A percentile compares a stretch with the other conserved stretches of the same genome.
These are phyloP conservation scores for Bradypodion pumilum DNA, from an alignment of 2,797 vertebrate species.

Conservation along the genomic window DNA sequence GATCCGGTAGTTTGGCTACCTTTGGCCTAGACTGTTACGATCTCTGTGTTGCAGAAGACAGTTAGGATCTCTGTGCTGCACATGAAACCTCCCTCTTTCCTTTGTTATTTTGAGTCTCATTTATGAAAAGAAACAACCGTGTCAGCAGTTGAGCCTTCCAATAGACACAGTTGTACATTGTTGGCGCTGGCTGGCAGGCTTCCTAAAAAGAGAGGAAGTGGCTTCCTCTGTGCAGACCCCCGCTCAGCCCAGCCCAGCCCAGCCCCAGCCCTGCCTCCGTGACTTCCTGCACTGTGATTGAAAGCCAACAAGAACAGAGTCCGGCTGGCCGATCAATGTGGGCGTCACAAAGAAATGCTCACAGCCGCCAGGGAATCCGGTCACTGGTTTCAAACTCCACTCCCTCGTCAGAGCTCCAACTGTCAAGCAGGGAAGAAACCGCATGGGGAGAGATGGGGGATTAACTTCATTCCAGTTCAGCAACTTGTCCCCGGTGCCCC, in stretches of 20 bases:
- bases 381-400: conserved; percentile 45
- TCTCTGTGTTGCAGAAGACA: not conserved
- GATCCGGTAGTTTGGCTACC: too few species aligned
- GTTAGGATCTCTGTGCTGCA: too few species aligned
- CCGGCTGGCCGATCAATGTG: conserved; percentile 14
- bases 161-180: too few species aligned
- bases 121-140: not conserved
- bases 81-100: not conserved
- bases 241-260: conserved; percentile 17
- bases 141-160: not conserved
- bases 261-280: conserved; percentile 20
- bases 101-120: rapidly evolving
- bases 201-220: conserved; percentile 41
- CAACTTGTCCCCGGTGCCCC: too few species aligned
- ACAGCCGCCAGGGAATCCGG: not conserved
- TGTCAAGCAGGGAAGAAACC: conserved; percentile 54
- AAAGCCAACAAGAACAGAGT: conserved; percentile 69
- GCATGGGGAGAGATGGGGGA: conserved; percentile 20
- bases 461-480: not conserved
- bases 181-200: not conserved
- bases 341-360: conserved; percentile 19
- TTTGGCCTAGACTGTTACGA: too few species aligned
- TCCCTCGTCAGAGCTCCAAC: conserved; percentile 45
- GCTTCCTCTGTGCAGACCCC: not conserved
- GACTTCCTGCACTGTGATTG: conserved; percentile 86